Base-by-base conservation (phyloP, 2,888 invertebrate species). In the Acronicta aceris region DNA sequence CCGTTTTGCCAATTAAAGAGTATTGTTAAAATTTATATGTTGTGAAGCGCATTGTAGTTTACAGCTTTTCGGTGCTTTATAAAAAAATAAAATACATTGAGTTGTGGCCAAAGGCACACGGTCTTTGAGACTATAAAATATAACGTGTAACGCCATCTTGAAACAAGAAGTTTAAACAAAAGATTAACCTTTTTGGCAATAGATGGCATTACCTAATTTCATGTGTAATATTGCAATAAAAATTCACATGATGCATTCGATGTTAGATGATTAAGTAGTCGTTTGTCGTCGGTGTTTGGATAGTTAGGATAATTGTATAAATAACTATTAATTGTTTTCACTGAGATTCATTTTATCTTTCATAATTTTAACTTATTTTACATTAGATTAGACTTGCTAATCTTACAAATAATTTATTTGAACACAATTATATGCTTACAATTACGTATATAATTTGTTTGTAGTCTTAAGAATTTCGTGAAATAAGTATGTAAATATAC, bases 1-100 rank as follows among this genome's bases (percentile, higher is more conserved):
- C 94, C 94, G 88, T 93, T 91, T 92, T 92, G 94, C 94, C 94
- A 95, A 94, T 94, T 94, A 94, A 85, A 77, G 83, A 79, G 76
- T 81, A 79, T 80, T 76, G 61, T 78, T 78, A 83, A 82, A 78
- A 86, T 87, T 84, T 83, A 79, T 84, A 81, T 81, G 81, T 86
- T 83, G 78, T 81, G 56, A 78, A 74, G 79, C 81, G 78, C 78
- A 64, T 43, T 59, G 73, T 78, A 80, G 80, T 62, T 36, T 59
- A 74, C 73, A 74, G 78, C 74, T 78, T 79, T 61, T 72, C 55
- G 78, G 78, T 81, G 81, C 75, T 79, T 84, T 47, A 59, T 67
- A 57, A 76, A 71, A 74, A 50, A 52, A 57, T 50, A 64, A 7
- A 9, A 54, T 54, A 53, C 53, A 50, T 67, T 77, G 41, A 41